Evolutionary conservation across 2,113 vertebrate genomes (phyloP), one percentile per base, ranked within the genome.

Genomic region (Rhea pennata): DNA sequence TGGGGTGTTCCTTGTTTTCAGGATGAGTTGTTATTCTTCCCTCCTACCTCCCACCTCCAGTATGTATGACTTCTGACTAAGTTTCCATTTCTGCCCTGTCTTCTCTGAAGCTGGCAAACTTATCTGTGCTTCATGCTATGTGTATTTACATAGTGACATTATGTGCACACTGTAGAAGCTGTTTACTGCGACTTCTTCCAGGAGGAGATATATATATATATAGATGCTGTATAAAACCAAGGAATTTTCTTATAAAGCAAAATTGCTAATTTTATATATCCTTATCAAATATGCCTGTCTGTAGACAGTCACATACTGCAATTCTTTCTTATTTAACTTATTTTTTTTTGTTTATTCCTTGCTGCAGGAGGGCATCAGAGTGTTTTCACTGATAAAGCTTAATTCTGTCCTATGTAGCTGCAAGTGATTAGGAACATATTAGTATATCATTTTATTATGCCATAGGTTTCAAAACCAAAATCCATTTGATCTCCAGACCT

Each of bases 21-120:
- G 87, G 81, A 94, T 96, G 96, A 97, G 91, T 91, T 95, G 89
- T 93, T 89, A 77, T 95, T 95, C 67, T 92, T 87, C 31, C 92
- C 92, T 97, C 95, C 95, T 94, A 97, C 96, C 84, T 95, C 40
- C 95, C 96, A 88, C 96, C 96, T 92, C 86, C 95, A 89, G 84
- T 91, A 62, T 76, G 95, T 93, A 79, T 96, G 96, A 97, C 92
- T 97, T 93, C 66, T 96, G 92, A 96, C 77, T 96, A 97, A 97
- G 91, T 62, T 97, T 96, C 92, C 93, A 91, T 96, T 97, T 96
- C 95, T 96, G 91, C 92, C 70, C 62, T 96, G 76, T 96, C 33
- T 26, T 93, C 70, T 93, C 89, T 70, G 74, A 87, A 96, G 64
- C 77, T 92, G 92, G 86, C 81, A 96, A 20, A 80, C 71, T 95